Evolutionary conservation across 2,888 invertebrate species (phyloP).

Genomic region (Ormyrus nitidulus): DNA sequence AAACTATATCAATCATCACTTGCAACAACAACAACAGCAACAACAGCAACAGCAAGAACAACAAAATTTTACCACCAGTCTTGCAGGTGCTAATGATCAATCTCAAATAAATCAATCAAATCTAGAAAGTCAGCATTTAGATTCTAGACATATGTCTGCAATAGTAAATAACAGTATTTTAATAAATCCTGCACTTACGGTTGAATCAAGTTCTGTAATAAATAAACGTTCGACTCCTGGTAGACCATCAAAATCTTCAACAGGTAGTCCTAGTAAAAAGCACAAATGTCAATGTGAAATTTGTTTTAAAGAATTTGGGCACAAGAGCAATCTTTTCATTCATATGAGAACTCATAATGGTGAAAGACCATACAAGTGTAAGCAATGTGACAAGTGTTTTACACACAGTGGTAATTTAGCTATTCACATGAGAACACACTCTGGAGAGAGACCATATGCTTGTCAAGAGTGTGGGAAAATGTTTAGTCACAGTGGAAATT

Average conservation of each 20-base stretch:
- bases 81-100: conserved; percentile 24
- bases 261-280: conserved; percentile 63
- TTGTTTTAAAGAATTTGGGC: conserved; percentile 74
- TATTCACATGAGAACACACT: conserved; percentile 74
- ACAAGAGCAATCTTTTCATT: conserved; percentile 73
- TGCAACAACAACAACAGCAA: conserved; percentile 46
- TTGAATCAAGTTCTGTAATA: conserved; percentile 59
- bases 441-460: conserved; percentile 73
- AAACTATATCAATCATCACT: conserved; percentile 57
- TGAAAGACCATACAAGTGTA: conserved; percentile 73
- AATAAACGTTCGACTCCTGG: conserved; percentile 68
- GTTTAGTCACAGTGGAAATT: conserved; percentile 74
- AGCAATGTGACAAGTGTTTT: conserved; percentile 73
- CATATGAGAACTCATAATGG: conserved; percentile 74
- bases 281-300: conserved; percentile 73
- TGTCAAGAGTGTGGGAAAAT: conserved; percentile 74
- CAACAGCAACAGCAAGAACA: conserved; percentile 47
- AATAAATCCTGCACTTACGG: conserved; percentile 41
- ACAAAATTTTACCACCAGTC: conserved; percentile 43
- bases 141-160: conserved; percentile 38
- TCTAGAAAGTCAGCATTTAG: conserved; percentile 47
- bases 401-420: conserved; percentile 74
- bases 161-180: conserved; percentile 31
- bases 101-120: conserved; percentile 54
- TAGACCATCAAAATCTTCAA: conserved; percentile 66